Evolutionary conservation across 2,797 vertebrate species (phyloP).

Genomic region (Neosalanx taihuensis): DNA sequence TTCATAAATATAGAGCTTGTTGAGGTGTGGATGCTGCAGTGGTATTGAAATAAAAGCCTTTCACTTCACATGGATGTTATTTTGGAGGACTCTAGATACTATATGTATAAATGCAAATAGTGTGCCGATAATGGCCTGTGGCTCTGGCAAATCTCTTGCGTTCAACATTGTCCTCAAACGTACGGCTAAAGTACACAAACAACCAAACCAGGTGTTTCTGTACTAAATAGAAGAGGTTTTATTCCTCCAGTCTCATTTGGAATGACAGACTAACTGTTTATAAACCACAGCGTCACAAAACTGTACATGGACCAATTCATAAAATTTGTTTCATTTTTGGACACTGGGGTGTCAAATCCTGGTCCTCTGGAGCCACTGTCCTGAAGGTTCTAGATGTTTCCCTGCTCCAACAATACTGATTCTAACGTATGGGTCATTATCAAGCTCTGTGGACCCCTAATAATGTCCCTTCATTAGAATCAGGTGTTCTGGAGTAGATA

Average conservation of each 20-base stretch:
- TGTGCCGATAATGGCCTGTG: neutral
- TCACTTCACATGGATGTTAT: constrained; percentile 42
- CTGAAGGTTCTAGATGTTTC: no score
- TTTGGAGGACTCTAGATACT: neutral
- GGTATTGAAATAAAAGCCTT: constrained; percentile 88
- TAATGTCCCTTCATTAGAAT: no score
- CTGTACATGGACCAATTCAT: constrained; percentile 50
- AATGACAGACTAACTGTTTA: constrained; percentile 19
- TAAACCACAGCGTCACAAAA: constrained; percentile 54
- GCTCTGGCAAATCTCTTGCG: neutral
- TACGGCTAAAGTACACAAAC: neutral
- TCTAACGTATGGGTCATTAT: no score
- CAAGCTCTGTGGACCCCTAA: no score
- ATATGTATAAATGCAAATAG: neutral
- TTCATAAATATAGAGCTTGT: constrained; percentile 65
- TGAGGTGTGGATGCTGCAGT: constrained; percentile 83
- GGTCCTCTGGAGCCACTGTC: constrained; percentile 7
- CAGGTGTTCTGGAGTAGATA: no score
- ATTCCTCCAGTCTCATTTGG: constrained; percentile 50
- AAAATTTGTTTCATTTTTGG: no score
- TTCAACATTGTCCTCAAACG: no score
- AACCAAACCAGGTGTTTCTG: neutral
- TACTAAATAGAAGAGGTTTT: constrained; percentile 50
- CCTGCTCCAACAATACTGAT: no score
- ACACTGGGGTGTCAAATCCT: no score